Percentiles rank a stretch among this genome's conserved stretches.
These are phyloP conservation scores for Plestiodon gilberti DNA, from an alignment of 2,113 vertebrate species.

Conservation along the genomic window DNA sequence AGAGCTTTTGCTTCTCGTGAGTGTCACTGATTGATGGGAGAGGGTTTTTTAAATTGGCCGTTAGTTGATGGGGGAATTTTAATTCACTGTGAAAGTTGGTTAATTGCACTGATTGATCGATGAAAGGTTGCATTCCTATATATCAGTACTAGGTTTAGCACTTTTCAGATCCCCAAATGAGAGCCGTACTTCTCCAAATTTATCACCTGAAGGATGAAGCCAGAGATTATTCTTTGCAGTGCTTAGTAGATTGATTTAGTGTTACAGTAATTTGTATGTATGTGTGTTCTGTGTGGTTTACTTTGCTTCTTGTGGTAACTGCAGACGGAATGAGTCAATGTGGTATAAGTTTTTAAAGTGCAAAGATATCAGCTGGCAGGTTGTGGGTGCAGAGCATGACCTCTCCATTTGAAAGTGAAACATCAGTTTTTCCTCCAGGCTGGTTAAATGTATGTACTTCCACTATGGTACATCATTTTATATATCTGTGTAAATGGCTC, in stretches of 20 bases:
- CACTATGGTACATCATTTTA: not conserved
- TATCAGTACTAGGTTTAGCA: conserved; percentile 36
- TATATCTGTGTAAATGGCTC: conserved; percentile 30
- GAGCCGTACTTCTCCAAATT: conserved; percentile 22
- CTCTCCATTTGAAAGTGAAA: conserved; percentile 36
- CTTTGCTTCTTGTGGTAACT: conserved; percentile 52
- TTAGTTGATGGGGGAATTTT: not conserved
- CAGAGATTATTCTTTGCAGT: conserved; percentile 59
- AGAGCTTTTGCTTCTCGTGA: not conserved
- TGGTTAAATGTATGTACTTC: conserved; percentile 21
- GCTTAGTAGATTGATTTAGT: conserved; percentile 39
- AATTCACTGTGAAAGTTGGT: not conserved
- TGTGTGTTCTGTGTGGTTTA: conserved; percentile 66
- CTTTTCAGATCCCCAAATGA: not conserved
- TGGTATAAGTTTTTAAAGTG: conserved; percentile 50
- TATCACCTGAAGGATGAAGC: conserved; percentile 25
- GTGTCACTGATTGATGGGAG: not conserved
- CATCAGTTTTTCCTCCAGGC: not conserved
- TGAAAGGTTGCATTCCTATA: not conserved
- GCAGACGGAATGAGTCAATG: conserved; percentile 60
- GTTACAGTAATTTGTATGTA: conserved; percentile 56
- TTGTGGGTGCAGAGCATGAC: conserved; percentile 38
- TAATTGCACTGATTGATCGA: not conserved
- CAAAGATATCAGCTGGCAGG: conserved; percentile 43
- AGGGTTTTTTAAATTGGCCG: not conserved